Evolutionary conservation across 2,888 invertebrate species (phyloP).

Genomic region (Mesorhabditis sp.): DNA sequence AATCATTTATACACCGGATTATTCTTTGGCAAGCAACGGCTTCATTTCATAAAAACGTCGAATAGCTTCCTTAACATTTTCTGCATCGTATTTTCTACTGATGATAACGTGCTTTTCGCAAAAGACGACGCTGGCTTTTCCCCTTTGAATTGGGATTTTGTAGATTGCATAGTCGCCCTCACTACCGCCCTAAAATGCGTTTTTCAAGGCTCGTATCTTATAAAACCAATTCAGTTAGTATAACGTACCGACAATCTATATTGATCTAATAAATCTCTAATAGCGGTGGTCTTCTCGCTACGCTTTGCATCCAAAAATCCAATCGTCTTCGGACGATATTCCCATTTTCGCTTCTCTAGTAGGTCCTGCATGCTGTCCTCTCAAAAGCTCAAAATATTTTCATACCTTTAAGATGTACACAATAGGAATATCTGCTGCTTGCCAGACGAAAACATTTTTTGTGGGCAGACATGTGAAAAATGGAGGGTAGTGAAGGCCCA

Average conservation of each 20-base stretch:
- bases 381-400: background rate
- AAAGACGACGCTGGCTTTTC: background rate
- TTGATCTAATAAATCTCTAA: background rate
- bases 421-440: background rate
- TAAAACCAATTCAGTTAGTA: background rate
- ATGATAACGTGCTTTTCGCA: background rate
- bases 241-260: background rate
- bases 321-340: background rate
- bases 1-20: too few relatives aligned
- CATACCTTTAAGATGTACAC: background rate
- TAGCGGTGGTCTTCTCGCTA: background rate
- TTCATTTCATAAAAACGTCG: background rate
- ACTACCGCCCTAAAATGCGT: background rate
- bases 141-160: conserved; percentile 3
- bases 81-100: background rate
- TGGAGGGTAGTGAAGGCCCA: background rate
- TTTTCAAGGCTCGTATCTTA: background rate
- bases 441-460: conserved; percentile 1
- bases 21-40: too few relatives aligned
- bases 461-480: background rate
- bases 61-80: background rate
- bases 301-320: background rate
- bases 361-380: background rate
- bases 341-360: background rate
- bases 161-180: background rate